Base-by-base conservation (phyloP, 2,113 vertebrate species). In the Bos indicus region DNA sequence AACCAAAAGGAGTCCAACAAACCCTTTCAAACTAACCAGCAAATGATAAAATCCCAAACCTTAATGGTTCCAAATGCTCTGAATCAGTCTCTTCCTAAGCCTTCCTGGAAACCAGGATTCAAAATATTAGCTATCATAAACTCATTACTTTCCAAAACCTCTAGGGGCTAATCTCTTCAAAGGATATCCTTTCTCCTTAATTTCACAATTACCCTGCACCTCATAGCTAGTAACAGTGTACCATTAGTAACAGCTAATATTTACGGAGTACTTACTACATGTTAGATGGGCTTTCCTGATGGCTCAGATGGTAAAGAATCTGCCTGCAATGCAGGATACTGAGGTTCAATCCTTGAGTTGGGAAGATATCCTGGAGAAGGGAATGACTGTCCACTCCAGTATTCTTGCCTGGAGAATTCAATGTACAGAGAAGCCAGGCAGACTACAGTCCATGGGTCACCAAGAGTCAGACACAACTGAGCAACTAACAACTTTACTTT, bases 41-140 rank as follows among this genome's bases (percentile, higher is more conserved):
- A 94, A 97, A 93, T 40, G 96, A 83, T 46, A 62, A 56, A 56
- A 88, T n/a, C 28, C 62, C n/a, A 91, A 88, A 90, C n/a, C 25
- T 88, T 84, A 94, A 85, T 15, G 23, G 30, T 21, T 94, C 57
- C 62, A 91, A 92, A 90, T 86, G 62, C 59, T 96, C 77, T 91
- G 51, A 91, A 83, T 89, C 82, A 93, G 60, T 62, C 33, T 92
- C 33, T 95, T 57, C 56, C 78, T 33, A 81, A 91, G 46, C 19
- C 56, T 87, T 91, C 56, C 46, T 92, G 40, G 71, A 97, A 97
- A 88, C 51, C 56, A 91, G 40, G 62, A 96, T 36, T 28, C 52
- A 21, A 46, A 96, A 81, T 92, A 93, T 62, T 95, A 78, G 46
- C 54, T 90, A 86, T 62, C 59, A 82, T 56, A 85, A 96, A 89